Evolutionary conservation across 1,140 invertebrate genomes (phyloP), one percentile per base, ranked within the genome.

Genomic region (Heliothis virescens): DNA sequence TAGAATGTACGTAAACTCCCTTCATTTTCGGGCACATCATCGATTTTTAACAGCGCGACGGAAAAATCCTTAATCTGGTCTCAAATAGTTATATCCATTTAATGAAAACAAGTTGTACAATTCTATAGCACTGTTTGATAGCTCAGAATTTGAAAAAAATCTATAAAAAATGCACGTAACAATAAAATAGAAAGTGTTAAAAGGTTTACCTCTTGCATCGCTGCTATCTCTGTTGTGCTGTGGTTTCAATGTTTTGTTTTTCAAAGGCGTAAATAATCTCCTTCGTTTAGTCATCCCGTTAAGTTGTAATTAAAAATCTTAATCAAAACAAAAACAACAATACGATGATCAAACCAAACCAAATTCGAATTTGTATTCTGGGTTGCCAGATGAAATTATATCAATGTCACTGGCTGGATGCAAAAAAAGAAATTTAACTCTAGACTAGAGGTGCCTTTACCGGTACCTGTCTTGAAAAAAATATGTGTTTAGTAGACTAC

Each of bases 181-280:
- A 55, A 55, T 21, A 57, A 53, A 26, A 63, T 71, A 79, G 16
- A 47, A 72, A 73, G 67, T 55, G 26, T 52, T 12, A 16, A 12
- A 16, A 10, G 21, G 34, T 11, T 57, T 65, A 79, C 69, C 59
- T 53, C 62, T 76, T n/a, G 41, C 75, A 82, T 82, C 82, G 79
- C 81, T 87, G 3, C 16, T 73, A 53, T 72, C 59, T 16, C 67
- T 65, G 50, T 11, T 50, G 13, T 7, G 53, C 60, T 67, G 85
- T 83, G 13, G 16, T 71, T 76, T 77, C 80, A 18, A 79, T 83
- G 21, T 80, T 12, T 73, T 86, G 60, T 87, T 87, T 77, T 87
- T 91, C 57, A 87, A 83, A 16, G 89, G 89, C 13, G 90, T 92
- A 62, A 92, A 87, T 75, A 92, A 82, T 85, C 92, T 87, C 72